Base-by-base conservation (phyloP, 2,797 vertebrate species). In the Myioborus miniatus region DNA sequence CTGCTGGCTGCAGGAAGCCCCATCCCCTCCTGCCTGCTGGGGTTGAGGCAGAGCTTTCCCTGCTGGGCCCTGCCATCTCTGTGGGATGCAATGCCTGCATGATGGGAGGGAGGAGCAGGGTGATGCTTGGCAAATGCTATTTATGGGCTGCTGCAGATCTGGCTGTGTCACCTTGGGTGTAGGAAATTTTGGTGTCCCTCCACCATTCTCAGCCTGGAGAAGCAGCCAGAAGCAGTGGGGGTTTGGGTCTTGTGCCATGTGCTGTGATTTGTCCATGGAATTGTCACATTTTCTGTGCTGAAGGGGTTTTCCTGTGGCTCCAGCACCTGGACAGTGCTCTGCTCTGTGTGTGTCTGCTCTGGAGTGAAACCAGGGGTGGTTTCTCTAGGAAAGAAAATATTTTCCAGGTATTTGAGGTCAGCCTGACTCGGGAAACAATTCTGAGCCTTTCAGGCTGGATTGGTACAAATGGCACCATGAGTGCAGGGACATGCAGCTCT, bases 351-450 rank as follows among this genome's bases (percentile, higher is more conserved):
- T 60, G 68, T 46, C 1, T 5, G 15, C 8, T 65, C 63, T 59
- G 44, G n/a, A 76, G 20, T 29, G 36, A 91, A 91, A 52, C n/a
- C 1, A 3, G 1, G 8, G 50, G 11, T 30, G 50, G 59, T 37
- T 82, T 82, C 41, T 68, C 67, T 62, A 55, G 81, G 50, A 78
- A 68, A 68, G 30, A 55, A 68, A 58, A 34, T 52, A 10, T 67
- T 60, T 94, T 82, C 84, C 69, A 80, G 44, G 56, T 90, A 65
- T 83, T 60, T 30, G 53, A 87, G 72, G 90, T 85, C 87, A 94
- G 49, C 13, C 8, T 41, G 71, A 65, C 37, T 41, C 3, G 8
- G 71, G 67, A 52, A 71, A 62, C 2, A 1, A 50, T 49, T 34
- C 14, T 1, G 52, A 87, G 53, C 60, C 53, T 83, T 16, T 80